Percentiles rank a stretch among this genome's conserved stretches.
These are phyloP conservation scores for Pheosia gnoma DNA, from an alignment of 2,888 invertebrate genomes.

Conservation along the genomic window DNA sequence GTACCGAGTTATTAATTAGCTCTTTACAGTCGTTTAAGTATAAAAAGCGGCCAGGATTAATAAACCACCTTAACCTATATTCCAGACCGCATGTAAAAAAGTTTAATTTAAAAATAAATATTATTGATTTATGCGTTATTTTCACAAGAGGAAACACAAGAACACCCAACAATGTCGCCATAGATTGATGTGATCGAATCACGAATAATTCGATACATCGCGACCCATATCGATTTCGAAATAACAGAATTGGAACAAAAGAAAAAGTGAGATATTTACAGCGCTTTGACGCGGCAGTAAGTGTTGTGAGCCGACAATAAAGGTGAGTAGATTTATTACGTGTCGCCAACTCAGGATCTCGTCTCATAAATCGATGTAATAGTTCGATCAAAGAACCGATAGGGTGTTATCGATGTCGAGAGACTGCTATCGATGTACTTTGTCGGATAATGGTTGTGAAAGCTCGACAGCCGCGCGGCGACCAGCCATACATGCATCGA, in stretches of 20 bases:
- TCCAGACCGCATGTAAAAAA: conserved; percentile 14
- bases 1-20: conserved; percentile 12
- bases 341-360: conserved; percentile 60
- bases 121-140: conserved; percentile 12
- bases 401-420: conserved; percentile 55
- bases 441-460: conserved; percentile 63
- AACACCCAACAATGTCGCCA: conserved; percentile 17
- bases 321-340: conserved; percentile 62
- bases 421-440: conserved; percentile 52
- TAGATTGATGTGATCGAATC: conserved; percentile 35
- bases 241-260: conserved; percentile 43
- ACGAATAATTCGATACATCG: conserved; percentile 44
- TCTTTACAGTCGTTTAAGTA: conserved; percentile 15
- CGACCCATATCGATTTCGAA: conserved; percentile 49
- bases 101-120: conserved; percentile 25
- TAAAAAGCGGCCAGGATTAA: conserved; percentile 19
- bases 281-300: conserved; percentile 40
- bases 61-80: conserved; percentile 26
- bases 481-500: conserved; percentile 35
- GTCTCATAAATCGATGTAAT: conserved; percentile 72
- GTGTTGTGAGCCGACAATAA: conserved; percentile 55
- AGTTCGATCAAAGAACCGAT: conserved; percentile 60
- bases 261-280: conserved; percentile 47
- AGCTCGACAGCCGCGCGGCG: conserved; percentile 48
- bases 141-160: not conserved